Conservation (phyloP, 30 jellyfish, hydroid and myxozoan species). For the Rhopilema esculentum region DNA sequence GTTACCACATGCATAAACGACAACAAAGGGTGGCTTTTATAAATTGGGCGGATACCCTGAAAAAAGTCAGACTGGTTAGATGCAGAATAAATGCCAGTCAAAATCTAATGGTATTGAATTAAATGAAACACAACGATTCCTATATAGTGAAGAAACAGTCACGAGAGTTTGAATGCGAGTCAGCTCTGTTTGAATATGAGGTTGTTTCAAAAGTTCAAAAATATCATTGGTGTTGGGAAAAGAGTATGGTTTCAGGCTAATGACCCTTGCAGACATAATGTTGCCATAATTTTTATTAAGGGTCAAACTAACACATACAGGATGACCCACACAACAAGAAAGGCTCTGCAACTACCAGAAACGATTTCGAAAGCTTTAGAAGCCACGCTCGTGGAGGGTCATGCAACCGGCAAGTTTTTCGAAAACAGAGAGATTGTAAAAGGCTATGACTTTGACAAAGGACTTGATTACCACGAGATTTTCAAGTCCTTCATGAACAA, state of each 20-base stretch:
- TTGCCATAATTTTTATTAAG: neutral
- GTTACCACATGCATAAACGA: no score
- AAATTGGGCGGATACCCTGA: no score
- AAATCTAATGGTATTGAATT: no score
- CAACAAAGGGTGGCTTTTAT: no score
- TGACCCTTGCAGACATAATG: neutral
- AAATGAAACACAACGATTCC: no score
- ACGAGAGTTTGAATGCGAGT: neutral
- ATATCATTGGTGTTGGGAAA: neutral
- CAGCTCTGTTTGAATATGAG: neutral
- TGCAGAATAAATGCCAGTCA: no score
- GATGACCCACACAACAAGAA: neutral
- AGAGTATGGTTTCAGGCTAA: neutral
- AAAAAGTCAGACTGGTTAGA: no score
- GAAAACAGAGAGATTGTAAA: constrained; percentile 55
- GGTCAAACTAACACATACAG: neutral
- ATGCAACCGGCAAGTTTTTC: constrained; percentile 5
- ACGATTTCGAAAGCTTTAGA: constrained; percentile 31
- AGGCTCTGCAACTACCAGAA: neutral
- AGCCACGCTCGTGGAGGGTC: constrained; percentile 62
- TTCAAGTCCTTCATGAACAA: constrained; percentile 59
- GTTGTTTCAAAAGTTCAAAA: neutral
- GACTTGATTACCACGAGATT: constrained; percentile 81
- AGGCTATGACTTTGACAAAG: constrained; percentile 93
- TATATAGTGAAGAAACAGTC: neutral